phyloP scores from a whole-genome alignment of 2,888 invertebrate genomes.

The Meandrusa payeni region DNA sequence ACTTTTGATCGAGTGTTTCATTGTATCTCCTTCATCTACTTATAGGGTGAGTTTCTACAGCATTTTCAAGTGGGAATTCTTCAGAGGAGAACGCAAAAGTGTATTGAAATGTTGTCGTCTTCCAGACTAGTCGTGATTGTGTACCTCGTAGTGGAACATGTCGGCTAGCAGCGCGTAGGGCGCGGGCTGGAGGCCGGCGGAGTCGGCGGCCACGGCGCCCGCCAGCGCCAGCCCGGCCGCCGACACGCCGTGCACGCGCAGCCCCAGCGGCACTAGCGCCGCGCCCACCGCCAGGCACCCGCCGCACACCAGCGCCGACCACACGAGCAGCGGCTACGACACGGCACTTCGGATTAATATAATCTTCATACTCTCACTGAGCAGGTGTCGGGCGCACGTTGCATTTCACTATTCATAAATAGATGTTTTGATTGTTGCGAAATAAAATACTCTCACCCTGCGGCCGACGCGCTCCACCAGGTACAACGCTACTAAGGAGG shows the following conservation, averaged over 20 bases:
- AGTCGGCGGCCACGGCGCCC: constrained; percentile 54
- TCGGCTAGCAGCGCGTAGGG: constrained; percentile 60
- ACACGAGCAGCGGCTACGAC: constrained; percentile 48
- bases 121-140: no score
- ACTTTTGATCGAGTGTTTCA: no score
- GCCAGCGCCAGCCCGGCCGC: constrained; percentile 38
- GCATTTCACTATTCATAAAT: no score
- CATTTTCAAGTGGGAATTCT: no score
- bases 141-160: constrained; percentile 59
- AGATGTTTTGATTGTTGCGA: no score
- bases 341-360: no score
- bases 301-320: constrained; percentile 33
- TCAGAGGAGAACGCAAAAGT: no score
- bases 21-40: no score
- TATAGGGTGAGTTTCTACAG: no score
- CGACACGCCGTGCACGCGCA: constrained; percentile 28
- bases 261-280: constrained; percentile 29
- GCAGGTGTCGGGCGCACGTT: no score
- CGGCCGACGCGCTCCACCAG: constrained; percentile 56
- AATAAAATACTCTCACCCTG: constrained; percentile 40
- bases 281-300: constrained; percentile 33
- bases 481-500: constrained; percentile 47
- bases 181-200: constrained; percentile 57
- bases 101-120: no score
- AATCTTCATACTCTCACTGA: no score